Evolutionary conservation across 2,888 invertebrate genomes (phyloP).

Genomic region (Sminthurides aquaticus): DNA sequence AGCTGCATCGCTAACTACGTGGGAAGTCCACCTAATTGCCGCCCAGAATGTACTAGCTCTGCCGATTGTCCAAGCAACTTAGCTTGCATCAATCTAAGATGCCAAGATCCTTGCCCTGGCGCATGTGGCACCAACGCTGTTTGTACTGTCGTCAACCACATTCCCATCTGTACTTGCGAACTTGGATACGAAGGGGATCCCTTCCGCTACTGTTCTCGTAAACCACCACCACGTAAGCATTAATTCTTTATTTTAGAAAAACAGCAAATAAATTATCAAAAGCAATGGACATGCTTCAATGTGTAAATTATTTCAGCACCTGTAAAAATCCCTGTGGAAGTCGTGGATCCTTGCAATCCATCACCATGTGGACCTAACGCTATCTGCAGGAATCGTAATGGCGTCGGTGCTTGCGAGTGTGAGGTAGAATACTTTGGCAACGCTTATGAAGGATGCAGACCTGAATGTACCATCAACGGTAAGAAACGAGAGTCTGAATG

Average conservation of each 20-base stretch:
- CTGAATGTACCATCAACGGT: conserved; percentile 64
- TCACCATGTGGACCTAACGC: conserved; percentile 72
- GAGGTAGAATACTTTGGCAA: conserved; percentile 69
- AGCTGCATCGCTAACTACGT: conserved; percentile 64
- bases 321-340: conserved; percentile 2
- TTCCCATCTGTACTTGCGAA: conserved; percentile 44
- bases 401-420: conserved; percentile 60
- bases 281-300: not conserved
- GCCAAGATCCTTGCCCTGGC: conserved; percentile 47
- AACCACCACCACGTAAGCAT: conserved; percentile 44
- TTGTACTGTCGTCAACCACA: conserved; percentile 32
- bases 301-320: conserved; percentile 16
- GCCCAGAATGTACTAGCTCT: conserved; percentile 49
- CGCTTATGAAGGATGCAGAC: conserved; percentile 51
- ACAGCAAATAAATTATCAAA: no score
- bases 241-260: not conserved
- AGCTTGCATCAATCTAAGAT: conserved; percentile 59
- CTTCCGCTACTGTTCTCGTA: conserved; percentile 24
- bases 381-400: conserved; percentile 65
- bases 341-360: conserved; percentile 67
- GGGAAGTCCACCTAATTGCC: conserved; percentile 55
- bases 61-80: conserved; percentile 73
- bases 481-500: not conserved
- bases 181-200: conserved; percentile 45
- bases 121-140: conserved; percentile 58